Evolutionary conservation across 2,797 vertebrate species (phyloP), one percentile per base, ranked within the genome.

Genomic region (Hydrocynus forskahlii): DNA sequence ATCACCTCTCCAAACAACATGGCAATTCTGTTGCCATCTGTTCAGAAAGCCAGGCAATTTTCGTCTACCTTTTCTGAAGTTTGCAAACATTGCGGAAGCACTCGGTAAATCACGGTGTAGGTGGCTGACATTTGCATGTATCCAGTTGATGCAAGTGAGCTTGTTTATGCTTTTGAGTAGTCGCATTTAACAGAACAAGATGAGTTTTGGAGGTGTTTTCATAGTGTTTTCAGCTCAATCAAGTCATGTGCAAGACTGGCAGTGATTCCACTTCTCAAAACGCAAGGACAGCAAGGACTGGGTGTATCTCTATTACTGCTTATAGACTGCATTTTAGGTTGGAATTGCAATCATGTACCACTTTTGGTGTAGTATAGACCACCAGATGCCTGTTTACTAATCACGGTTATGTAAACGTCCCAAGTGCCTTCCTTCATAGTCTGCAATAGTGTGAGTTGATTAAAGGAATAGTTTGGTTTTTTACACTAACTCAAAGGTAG

Each of bases 41-140:
- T 40, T 68, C 35, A 68, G 17, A 38, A 67, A 38, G 38, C 17
- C 38, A 8, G 63, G 29, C 6, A 17, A 13, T 2, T 43, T 17
- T 35, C 35, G 25, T 64, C 62, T 63, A 63, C 62, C 29, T 38
- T 63, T 64, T 35, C 38, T 68, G 38, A 45, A 68, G 66, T 68
- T 45, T 68, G 66, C 66, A 68, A 68, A 68, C 66, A 68, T 10
- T 13, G 2, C 9, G 1, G 66, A 45, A 12, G 40, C 19, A 12
- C 19, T 68, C 38, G n/a, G 38, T 45, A 17, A 68, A 45, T 68
- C 66, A 40, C 21, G 38, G 66, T 21, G 66, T 68, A 45, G 66
- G 66, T 45, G 40, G 66, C 38, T 43, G 38, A 38, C 66, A 68
- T 68, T 45, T 43, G 66, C 40, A 45, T 43, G 35, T n/a, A 38